Conservation (phyloP, 2,113 vertebrate species). For the Cryptotis parvus region DNA sequence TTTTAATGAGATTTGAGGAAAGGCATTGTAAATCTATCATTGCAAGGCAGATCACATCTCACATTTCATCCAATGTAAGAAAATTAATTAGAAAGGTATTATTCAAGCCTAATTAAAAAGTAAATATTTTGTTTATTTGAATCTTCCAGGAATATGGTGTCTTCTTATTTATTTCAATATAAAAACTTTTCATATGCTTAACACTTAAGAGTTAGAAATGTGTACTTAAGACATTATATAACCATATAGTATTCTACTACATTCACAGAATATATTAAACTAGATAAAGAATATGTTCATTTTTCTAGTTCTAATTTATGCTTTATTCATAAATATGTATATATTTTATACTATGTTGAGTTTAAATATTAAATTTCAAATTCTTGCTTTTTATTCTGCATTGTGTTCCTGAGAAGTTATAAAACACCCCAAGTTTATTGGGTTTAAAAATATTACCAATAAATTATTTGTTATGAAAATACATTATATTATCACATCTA, state of each 20-base stretch:
- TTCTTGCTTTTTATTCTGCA: neutral
- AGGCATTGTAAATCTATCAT: neutral
- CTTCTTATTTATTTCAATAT: constrained; percentile 36
- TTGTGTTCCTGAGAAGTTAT: neutral
- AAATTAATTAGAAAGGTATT: neutral
- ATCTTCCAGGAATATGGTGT: neutral
- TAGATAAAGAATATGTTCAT: neutral
- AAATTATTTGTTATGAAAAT: neutral
- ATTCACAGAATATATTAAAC: neutral
- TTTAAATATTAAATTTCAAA: neutral
- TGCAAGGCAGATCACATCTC: constrained; percentile 14
- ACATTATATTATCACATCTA: neutral
- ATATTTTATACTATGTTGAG: constrained; percentile 9
- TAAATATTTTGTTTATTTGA: neutral
- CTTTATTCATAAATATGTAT: neutral
- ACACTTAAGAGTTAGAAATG: constrained; percentile 60
- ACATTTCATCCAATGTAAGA: neutral
- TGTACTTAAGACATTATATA: constrained; percentile 63
- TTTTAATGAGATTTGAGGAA: neutral
- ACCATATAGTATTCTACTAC: constrained; percentile 7
- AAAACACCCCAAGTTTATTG: neutral
- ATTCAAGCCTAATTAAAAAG: neutral
- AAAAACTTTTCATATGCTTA: neutral
- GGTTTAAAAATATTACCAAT: neutral
- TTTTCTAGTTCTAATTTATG: neutral